Conservation (phyloP, 2,888 invertebrate genomes). For the Xanthia icteritia region DNA sequence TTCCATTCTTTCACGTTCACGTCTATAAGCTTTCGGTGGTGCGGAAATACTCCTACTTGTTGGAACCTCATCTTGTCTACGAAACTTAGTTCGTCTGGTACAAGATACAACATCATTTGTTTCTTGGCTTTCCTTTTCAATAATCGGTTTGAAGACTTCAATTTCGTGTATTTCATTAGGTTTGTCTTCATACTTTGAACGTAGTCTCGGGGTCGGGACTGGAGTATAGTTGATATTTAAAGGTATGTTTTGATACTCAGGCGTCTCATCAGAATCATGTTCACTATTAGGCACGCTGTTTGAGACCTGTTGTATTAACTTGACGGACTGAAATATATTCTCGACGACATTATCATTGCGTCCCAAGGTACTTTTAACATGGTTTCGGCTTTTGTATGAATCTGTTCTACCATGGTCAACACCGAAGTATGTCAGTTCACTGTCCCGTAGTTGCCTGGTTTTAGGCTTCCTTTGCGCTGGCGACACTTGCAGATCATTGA, state of each 20-base stretch:
- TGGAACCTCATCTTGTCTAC: slow-evolving; percentile 72
- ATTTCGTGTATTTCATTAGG: slow-evolving; percentile 72
- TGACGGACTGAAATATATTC: slow-evolving; percentile 84
- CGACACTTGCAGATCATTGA: slow-evolving; percentile 74
- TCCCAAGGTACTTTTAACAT: slow-evolving; percentile 57
- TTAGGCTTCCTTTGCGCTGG: slow-evolving; percentile 76
- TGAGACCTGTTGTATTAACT: slow-evolving; percentile 83
- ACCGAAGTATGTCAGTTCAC: slow-evolving; percentile 91
- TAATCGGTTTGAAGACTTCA: slow-evolving; percentile 77
- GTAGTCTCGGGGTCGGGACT: slow-evolving; percentile 81
- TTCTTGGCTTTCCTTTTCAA: slow-evolving; percentile 76
- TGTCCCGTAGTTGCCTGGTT: slow-evolving; percentile 89
- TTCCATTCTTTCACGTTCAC: slow-evolving; percentile 64
- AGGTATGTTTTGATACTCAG: slow-evolving; percentile 85
- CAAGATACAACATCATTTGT: slow-evolving; percentile 61
- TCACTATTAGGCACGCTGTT: slow-evolving; percentile 86
- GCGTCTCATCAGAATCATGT: slow-evolving; percentile 84
- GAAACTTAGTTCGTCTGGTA: slow-evolving; percentile 74
- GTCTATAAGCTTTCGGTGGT: slow-evolving; percentile 77
- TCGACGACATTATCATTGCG: slow-evolving; percentile 72
- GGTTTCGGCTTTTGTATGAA: slow-evolving; percentile 52
- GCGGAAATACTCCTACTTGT: slow-evolving; percentile 82
- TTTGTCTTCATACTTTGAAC: slow-evolving; percentile 77
- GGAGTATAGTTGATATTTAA: slow-evolving; percentile 77
- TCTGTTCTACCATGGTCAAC: slow-evolving; percentile 69